Percentiles rank a stretch among this genome's conserved stretches.
These are phyloP conservation scores for Halcyon smyrnensis DNA, from an alignment of 2,797 vertebrate species.

Conservation along the genomic window DNA sequence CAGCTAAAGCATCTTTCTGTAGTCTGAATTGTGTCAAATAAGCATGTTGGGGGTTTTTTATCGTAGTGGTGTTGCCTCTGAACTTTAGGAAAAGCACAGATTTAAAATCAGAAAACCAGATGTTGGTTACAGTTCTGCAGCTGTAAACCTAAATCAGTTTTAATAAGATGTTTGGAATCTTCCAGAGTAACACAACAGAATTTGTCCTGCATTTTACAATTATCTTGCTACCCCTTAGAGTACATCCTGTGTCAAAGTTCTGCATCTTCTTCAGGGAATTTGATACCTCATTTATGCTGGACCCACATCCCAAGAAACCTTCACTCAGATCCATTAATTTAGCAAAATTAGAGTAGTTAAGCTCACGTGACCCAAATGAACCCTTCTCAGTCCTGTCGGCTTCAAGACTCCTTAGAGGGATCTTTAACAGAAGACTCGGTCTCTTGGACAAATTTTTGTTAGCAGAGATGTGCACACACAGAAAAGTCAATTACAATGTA, in stretches of 20 bases:
- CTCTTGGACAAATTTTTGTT: background rate
- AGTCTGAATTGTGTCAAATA: background rate
- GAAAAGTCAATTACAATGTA: background rate
- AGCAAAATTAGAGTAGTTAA: background rate
- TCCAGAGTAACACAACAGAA: background rate
- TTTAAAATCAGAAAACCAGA: background rate
- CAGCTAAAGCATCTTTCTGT: background rate
- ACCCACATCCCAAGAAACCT: background rate
- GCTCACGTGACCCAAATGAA: background rate
- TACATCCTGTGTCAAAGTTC: background rate
- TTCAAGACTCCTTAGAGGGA: background rate
- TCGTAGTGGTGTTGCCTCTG: background rate
- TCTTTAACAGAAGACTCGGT: background rate
- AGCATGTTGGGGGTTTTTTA: background rate
- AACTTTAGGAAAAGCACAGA: background rate
- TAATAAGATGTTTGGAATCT: background rate
- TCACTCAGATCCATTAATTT: background rate
- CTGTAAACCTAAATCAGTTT: background rate
- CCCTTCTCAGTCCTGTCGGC: background rate
- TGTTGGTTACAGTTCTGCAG: background rate
- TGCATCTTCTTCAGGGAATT: background rate
- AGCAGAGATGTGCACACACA: background rate
- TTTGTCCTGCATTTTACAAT: background rate
- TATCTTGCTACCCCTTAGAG: background rate
- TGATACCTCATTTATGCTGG: background rate